Percentiles rank a stretch among this genome's conserved stretches.
phyloP scores from a whole-genome alignment of 2,113 vertebrate species.

The Carassius auratus region DNA sequence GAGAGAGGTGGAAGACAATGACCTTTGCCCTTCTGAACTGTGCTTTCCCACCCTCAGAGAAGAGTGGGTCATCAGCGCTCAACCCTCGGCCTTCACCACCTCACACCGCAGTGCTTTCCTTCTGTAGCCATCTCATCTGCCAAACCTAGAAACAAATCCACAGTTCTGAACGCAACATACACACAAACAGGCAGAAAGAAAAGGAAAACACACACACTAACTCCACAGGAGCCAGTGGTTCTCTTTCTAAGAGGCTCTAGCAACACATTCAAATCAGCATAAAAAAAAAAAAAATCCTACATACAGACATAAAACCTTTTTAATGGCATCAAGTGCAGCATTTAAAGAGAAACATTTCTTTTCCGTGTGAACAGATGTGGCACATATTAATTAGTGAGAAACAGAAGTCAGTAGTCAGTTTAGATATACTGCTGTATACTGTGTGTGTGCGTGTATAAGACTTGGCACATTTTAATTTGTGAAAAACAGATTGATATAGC shows the following conservation, averaged over 20 bases:
- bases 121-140: slow-evolving; percentile 27
- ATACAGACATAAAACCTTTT: background rate
- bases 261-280: slow-evolving; percentile 19
- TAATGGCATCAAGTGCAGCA: background rate
- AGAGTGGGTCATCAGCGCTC: slow-evolving; percentile 13
- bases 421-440: too few species aligned
- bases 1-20: slow-evolving; percentile 33
- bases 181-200: slow-evolving; percentile 29
- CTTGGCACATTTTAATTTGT: too few species aligned
- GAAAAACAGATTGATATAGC: too few species aligned
- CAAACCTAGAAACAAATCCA: slow-evolving; percentile 21
- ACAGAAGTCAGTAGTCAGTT: too few species aligned
- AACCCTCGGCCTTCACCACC: background rate
- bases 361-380: background rate
- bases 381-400: too few species aligned
- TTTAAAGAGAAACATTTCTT: too few species aligned
- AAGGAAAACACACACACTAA: slow-evolving; percentile 2
- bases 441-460: too few species aligned
- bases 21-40: slow-evolving; percentile 78
- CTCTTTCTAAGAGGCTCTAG: background rate
- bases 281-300: background rate
- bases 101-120: slow-evolving; percentile 21
- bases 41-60: slow-evolving; percentile 50
- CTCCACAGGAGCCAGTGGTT: slow-evolving; percentile 23
- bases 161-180: slow-evolving; percentile 6